Evolutionary conservation across 2,888 invertebrate genomes (phyloP).

Genomic region (Coleophora flavipennella): DNA sequence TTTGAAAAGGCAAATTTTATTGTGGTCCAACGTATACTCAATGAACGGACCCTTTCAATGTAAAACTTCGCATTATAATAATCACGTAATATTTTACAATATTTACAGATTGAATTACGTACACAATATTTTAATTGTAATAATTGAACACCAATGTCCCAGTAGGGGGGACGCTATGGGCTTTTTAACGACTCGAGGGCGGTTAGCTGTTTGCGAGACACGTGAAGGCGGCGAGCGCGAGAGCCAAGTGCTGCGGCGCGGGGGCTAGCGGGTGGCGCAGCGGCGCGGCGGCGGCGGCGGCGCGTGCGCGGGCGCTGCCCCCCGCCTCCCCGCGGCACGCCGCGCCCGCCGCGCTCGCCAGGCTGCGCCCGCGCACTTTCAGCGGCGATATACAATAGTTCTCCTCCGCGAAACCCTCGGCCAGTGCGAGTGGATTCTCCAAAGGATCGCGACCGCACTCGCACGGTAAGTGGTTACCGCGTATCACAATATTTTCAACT

Average conservation of each 20-base stretch:
- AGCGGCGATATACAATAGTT: constrained; percentile 91
- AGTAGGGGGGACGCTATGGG: too few species aligned
- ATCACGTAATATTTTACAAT: constrained; percentile 61
- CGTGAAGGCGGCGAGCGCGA: constrained; percentile 40
- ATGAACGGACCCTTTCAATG: constrained; percentile 70
- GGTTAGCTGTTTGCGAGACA: constrained; percentile 53
- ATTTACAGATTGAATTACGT: constrained; percentile 51
- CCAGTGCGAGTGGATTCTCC: constrained; percentile 81
- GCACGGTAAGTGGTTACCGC: constrained; percentile 88
- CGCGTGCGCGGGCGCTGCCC: constrained; percentile 44
- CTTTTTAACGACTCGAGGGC: too few species aligned
- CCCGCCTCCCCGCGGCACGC: constrained; percentile 56
- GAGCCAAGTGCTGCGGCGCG: constrained; percentile 32
- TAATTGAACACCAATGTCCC: constrained; percentile 60
- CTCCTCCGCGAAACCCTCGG: constrained; percentile 77
- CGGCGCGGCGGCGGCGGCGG: constrained; percentile 37
- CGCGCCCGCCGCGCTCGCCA: constrained; percentile 69
- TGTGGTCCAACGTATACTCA: constrained; percentile 71
- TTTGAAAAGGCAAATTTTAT: constrained; percentile 68
- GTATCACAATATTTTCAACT: constrained; percentile 80
- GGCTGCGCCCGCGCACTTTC: constrained; percentile 84
- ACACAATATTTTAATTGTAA: constrained; percentile 26
- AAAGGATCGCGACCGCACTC: constrained; percentile 88
- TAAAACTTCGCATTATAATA: constrained; percentile 64
- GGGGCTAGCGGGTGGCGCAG: constrained; percentile 24